Evolutionary conservation across 2,888 invertebrate species (phyloP).

Genomic region (Stenodera caucasica): DNA sequence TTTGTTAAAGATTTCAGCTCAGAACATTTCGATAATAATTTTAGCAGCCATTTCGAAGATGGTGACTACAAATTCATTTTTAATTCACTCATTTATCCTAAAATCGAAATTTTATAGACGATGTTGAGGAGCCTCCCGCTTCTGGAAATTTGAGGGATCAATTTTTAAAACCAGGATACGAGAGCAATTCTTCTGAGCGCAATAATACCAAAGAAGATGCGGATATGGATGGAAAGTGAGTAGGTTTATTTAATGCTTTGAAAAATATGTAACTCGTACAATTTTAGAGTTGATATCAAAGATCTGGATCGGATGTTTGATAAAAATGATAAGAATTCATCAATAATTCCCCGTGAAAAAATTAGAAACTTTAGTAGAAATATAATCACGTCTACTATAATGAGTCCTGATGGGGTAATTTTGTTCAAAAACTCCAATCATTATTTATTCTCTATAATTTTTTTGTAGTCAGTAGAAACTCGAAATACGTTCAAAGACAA

Average conservation of each 20-base stretch:
- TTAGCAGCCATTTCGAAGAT: not conserved
- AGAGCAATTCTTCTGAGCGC: conserved; percentile 26
- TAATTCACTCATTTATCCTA: not conserved
- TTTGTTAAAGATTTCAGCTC: not conserved
- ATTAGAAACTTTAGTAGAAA: conserved; percentile 57
- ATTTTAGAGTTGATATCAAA: conserved; percentile 38
- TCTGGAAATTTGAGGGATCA: conserved; percentile 56
- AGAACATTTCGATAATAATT: not conserved
- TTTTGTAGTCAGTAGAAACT: conserved; percentile 58
- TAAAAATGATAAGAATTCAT: conserved; percentile 6
- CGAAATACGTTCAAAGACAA: conserved; percentile 60
- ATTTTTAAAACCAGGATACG: conserved; percentile 60
- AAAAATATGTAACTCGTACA: not conserved
- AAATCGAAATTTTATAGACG: not conserved
- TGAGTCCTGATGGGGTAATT: conserved; percentile 61
- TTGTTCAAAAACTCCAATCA: not conserved
- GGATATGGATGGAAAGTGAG: conserved; percentile 62
- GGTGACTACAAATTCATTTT: not conserved
- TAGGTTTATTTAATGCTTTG: conserved; percentile 9
- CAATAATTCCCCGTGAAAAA: conserved; percentile 33
- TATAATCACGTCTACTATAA: conserved; percentile 59
- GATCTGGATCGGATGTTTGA: conserved; percentile 41
- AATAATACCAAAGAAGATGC: conserved; percentile 32
- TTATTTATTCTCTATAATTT: conserved; percentile 9
- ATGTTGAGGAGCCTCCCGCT: conserved; percentile 22